These are phyloP conservation scores for Pristionchus arcanus DNA, from an alignment of 2,888 invertebrate species.

Conservation along the genomic window DNA sequence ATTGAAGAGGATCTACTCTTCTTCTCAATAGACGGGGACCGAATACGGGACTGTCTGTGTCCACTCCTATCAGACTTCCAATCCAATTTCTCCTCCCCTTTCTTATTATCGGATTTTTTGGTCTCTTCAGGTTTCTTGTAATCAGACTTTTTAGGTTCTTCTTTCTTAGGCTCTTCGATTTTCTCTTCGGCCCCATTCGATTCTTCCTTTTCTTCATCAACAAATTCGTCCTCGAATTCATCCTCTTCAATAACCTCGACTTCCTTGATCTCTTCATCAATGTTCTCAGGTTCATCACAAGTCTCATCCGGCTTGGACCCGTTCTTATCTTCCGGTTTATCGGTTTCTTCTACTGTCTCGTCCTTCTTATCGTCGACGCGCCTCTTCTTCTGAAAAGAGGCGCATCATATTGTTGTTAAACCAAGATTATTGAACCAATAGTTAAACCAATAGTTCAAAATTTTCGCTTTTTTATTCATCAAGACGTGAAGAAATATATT, in stretches of 20 bases:
- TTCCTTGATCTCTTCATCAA: background rate
- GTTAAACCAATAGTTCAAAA: too few relatives aligned
- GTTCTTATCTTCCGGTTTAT: conserved; percentile 6
- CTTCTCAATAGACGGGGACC: background rate
- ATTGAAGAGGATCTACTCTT: background rate
- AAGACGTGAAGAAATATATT: too few relatives aligned
- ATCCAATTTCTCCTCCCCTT: background rate
- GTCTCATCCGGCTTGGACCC: conserved; percentile 5
- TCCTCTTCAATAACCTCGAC: background rate
- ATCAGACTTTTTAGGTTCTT: background rate
- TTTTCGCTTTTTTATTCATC: too few relatives aligned
- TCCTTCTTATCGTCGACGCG: conserved; percentile 34
- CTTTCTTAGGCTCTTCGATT: conserved; percentile 16
- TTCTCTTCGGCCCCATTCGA: background rate
- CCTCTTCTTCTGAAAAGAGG: conserved; percentile 45
- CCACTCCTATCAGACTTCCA: background rate
- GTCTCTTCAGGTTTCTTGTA: background rate
- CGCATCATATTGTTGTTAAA: background rate
- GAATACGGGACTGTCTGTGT: background rate
- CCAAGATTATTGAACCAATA: background rate
- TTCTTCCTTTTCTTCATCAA: background rate
- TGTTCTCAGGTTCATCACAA: conserved; percentile 13
- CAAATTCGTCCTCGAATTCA: conserved; percentile 9
- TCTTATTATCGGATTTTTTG: background rate
- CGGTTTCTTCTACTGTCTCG: background rate